Base-by-base conservation (phyloP, 1,140 invertebrate genomes). In the Anoplophora glabripennis region DNA sequence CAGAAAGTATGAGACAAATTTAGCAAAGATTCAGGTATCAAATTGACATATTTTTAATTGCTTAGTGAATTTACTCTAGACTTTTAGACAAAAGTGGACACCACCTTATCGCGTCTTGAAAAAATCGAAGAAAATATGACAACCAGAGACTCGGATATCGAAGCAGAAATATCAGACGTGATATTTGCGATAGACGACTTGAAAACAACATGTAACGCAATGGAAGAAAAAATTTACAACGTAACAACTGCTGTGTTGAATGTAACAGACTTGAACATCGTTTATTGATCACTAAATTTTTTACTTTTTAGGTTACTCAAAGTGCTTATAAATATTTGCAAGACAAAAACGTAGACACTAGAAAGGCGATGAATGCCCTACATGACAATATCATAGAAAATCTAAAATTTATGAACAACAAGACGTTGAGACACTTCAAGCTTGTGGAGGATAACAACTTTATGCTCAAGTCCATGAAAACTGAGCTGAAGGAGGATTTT, bases 21-120 rank as follows among this genome's bases (percentile, higher is more conserved):
- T 71, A 11, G 67, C 66, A 15, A 77, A 76, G 70, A 33, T 78
- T 10, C 71, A 77, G 67, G 76, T 76, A 59, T 54, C 38, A 7
- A 21, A 10, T 4, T 5, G 7, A 8, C n/a, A 51, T 11, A 10
- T 36, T 18, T n/a, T 36, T 15, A 36, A 9, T 52, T 5, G 21
- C 2, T 28, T 28, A 28, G 21, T 28, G 21, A 5, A 5, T 28
- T 7, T 18, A 40, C 18, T 42, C 40, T 33, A n/a, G 3, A 12
- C 11, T 68, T 65, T 33, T 47, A 74, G 72, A 63, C 56, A 44
- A 73, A 68, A 59, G 38, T 67, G 9, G 69, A 75, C 41, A 45
- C 61, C 14, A 62, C 64, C 2, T 15, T 63, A 12, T 61, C 49
- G 10, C 62, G 65, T 37, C 51, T 73, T 8, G 69, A 74, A 37